Evolutionary conservation across 2,888 invertebrate genomes (phyloP), one percentile per base, ranked within the genome.

Genomic region (Dastarcus helophoroides): DNA sequence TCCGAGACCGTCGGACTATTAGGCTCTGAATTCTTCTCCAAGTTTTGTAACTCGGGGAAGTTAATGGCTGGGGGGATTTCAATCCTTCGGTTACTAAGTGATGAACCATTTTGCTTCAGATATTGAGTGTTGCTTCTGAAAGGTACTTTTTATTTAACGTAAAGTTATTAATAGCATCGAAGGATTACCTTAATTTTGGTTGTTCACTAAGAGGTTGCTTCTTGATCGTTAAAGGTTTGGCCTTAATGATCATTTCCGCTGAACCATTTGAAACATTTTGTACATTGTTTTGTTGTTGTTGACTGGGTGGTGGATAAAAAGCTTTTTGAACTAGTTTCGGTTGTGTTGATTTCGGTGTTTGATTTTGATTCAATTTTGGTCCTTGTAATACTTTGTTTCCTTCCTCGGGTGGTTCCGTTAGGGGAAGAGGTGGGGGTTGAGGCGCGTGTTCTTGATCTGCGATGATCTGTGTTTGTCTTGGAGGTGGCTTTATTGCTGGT

Each of bases 51-150:
- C 60, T 81, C 81, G 6, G 83, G 79, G 59, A 83, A 84, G 30
- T 84, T 65, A 57, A 82, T 83, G 11, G 80, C 78, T 8, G 84
- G 79, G 29, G 84, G 83, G 78, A 85, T 80, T 60, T 84, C 84
- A 47, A 83, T 82, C 36, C 83, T 65, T 31, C 82, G 64, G 45
- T 76, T 79, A 48, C 76, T 77, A 44, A 73, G 74, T 41, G 78
- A 70, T 25, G 80, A 70, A 32, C 73, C 69, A 46, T 67, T 69
- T 36, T 71, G 68, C 48, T 71, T 71, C 39, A 68, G 65, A 32
- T 49, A 46, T n/a, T 53, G 47, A 39, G 38, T 52, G 10, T 48
- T 40, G n/a, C 70, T 72, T 55, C 81, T n/a, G n/a, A n/a, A n/a
- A n/a, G n/a, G n/a, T n/a, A n/a, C n/a, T n/a, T n/a, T n/a, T n/a